phyloP scores from a whole-genome alignment of 2,888 invertebrate genomes.

The Orchesella flavescens region DNA sequence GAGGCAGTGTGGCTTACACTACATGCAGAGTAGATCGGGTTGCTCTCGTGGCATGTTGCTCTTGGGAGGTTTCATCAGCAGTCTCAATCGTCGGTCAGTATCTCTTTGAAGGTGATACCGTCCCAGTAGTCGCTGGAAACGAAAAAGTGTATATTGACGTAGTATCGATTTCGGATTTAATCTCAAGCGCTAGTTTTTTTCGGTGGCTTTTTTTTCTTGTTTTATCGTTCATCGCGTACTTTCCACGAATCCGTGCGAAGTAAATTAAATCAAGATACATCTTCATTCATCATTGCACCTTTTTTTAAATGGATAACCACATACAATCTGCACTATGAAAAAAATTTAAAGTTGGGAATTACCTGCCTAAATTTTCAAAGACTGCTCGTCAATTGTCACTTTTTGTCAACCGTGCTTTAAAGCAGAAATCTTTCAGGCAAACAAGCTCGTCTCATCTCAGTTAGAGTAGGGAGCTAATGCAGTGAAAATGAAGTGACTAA shows the following conservation, averaged over 20 bases:
- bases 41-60: not conserved
- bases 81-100: slow-evolving; percentile 27
- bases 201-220: not conserved
- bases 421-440: slow-evolving; percentile 14
- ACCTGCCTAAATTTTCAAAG: not conserved
- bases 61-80: slow-evolving; percentile 34
- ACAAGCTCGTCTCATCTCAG: slow-evolving; percentile 7
- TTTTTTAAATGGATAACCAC: too few relatives aligned
- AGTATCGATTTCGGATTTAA: too few relatives aligned
- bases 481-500: slow-evolving; percentile 35
- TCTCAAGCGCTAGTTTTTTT: too few relatives aligned
- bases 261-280: slow-evolving; percentile 9
- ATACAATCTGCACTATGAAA: too few relatives aligned
- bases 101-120: slow-evolving; percentile 33
- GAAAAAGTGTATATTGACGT: too few relatives aligned
- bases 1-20: slow-evolving; percentile 42
- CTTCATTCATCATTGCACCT: not conserved
- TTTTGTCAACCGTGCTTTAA: slow-evolving; percentile 28
- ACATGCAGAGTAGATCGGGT: not conserved
- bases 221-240: not conserved
- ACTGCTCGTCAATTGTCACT: slow-evolving; percentile 32
- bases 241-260: slow-evolving; percentile 29
- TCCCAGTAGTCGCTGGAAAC: slow-evolving; percentile 8
- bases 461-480: not conserved
- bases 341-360: slow-evolving; percentile 20